Percentiles rank a stretch among this genome's conserved stretches.
Conservation (phyloP, 2,113 vertebrate genomes). For the Tretioscincus oriximinensis region DNA sequence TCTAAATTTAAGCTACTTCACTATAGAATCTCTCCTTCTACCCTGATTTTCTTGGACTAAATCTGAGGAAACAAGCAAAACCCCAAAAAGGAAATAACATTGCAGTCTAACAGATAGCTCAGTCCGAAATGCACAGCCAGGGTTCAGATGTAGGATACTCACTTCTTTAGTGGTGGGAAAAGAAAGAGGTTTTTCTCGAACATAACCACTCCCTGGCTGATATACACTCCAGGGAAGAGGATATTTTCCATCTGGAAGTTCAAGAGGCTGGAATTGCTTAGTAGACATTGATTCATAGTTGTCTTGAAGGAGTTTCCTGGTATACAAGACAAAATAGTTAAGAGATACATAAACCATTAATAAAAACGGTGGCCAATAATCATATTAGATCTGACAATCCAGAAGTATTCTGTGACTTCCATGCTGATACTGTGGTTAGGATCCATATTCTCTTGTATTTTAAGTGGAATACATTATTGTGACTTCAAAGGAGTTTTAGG, state of each 20-base stretch:
- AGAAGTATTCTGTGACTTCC: neutral
- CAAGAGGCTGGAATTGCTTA: conserved; percentile 55
- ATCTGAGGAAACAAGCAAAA: neutral
- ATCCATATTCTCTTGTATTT: neutral
- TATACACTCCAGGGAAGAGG: conserved; percentile 27
- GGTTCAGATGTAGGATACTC: neutral
- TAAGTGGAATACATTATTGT: neutral
- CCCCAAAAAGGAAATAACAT: neutral
- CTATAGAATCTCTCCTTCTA: neutral
- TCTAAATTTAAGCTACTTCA: neutral
- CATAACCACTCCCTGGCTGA: conserved; percentile 39
- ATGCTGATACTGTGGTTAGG: neutral
- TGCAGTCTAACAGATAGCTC: neutral
- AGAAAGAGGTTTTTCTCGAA: neutral
- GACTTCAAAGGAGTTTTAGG: neutral
- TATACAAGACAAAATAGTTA: neutral
- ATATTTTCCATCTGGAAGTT: conserved; percentile 18
- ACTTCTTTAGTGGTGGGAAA: neutral
- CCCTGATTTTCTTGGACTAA: neutral
- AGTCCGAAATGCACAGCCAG: fast-evolving
- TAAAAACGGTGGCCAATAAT: too few species aligned
- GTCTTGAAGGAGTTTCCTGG: conserved; percentile 41
- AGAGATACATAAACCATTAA: neutral
- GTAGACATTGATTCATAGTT: conserved; percentile 15
- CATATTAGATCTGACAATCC: neutral